Evolutionary conservation across 2,113 vertebrate genomes (phyloP), one percentile per base, ranked within the genome.

Genomic region (Myotis brandtii): DNA sequence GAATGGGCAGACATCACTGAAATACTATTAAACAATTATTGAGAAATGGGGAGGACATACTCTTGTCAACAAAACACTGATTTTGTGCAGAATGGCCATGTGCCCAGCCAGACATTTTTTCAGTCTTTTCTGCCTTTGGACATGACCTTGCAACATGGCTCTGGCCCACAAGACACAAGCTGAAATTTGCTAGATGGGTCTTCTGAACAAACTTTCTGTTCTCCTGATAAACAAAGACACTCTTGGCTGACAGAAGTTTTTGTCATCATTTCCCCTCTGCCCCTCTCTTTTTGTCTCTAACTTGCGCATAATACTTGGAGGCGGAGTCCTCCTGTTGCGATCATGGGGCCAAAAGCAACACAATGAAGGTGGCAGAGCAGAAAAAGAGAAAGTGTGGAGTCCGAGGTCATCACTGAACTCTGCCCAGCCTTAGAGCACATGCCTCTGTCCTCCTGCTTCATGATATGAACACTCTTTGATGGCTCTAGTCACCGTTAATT

Each of bases 151-250:
- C 11, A 40, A 64, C 30, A 37, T 37, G 40, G 18, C 37, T 84
- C 37, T 67, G 30, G n/a, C 70, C 96, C 48, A 79, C 2, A 32
- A 73, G 83, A 93, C 34, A 12, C 25, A 77, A 69, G 48, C 9
- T 17, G 27, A 72, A 86, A 16, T 70, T 62, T 92, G 50, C 62
- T 87, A 69, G 83, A 6, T 76, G 59, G 32, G 43, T 34, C 48
- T 86, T 81, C n/a, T 4, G 25, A 86, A 62, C 21, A 86, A 64
- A 10, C 37, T 20, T 81, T 91, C 80, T 32, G 10, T 50, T 84
- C 87, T 92, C 80, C 25, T 84, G 16, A 62, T 93, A 67, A 85
- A 80, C 56, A 80, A 87, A 69, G 70, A n/a, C 43, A 92, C 64
- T 86, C n/a, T 52, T 67, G 48, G 30, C 48, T 32, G 73, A 48